These are phyloP conservation scores for cattle (Bos taurus) DNA, from an alignment of 2,113 vertebrate genomes.

Conservation along the genomic window ARS-UCD2.0 NC_037332.1:61349501-61350000, in stretches of 20 bases:
- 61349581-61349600: constrained; percentile 19
- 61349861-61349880: neutral
- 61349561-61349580: neutral
- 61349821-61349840: neutral
- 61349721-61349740: neutral
- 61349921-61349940: neutral
- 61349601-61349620: constrained; percentile 32
- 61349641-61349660: neutral
- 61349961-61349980: neutral
- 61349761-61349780: neutral
- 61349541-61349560: neutral
- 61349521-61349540: constrained; percentile 36
- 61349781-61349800: neutral
- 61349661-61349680: neutral
- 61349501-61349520: constrained; percentile 33
- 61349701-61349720: constrained; percentile 9
- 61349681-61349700: neutral
- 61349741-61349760: neutral
- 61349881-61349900: neutral
- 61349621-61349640: neutral
- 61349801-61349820: neutral
- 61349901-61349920: constrained; percentile 11
- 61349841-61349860: neutral
- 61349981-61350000: neutral
- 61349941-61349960: neutral